Conservation (phyloP, 2,113 vertebrate genomes). For the Epinephelus lanceolatus region DNA sequence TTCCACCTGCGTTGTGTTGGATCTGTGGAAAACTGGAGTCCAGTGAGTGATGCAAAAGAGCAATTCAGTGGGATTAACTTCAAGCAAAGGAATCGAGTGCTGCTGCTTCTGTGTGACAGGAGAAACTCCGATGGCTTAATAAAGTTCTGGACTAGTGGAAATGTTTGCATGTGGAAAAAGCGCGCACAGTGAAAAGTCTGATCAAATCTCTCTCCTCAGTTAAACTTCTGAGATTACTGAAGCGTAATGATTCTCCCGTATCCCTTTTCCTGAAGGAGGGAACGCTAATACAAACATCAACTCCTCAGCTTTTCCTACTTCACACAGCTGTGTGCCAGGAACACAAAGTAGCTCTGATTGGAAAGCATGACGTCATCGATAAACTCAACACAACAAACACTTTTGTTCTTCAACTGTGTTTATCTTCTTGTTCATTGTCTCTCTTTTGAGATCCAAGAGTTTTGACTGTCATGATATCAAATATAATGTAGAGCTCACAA, state of each 20-base stretch:
- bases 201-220: conserved; percentile 15
- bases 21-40: conserved; percentile 34
- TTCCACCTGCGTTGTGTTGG: conserved; percentile 1
- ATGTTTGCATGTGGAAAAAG: conserved; percentile 50
- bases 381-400: conserved; percentile 11
- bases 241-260: neutral
- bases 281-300: neutral
- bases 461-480: conserved; percentile 6
- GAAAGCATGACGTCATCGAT: conserved; percentile 34
- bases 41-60: neutral
- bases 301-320: conserved; percentile 5
- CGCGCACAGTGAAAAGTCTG: neutral
- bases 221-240: conserved; percentile 1
- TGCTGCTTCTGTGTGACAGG: conserved; percentile 22
- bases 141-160: conserved; percentile 30
- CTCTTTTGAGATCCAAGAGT: neutral
- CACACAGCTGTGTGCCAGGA: conserved; percentile 10
- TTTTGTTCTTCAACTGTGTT: conserved; percentile 17
- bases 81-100: conserved; percentile 17
- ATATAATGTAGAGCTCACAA: neutral
- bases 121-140: conserved; percentile 1
- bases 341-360: conserved; percentile 33
- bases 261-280: conserved; percentile 6
- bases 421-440: conserved; percentile 7
- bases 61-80: conserved; percentile 31